Evolutionary conservation across 2,797 vertebrate species (phyloP).

Genomic region (Thalassophryne amazonica): DNA sequence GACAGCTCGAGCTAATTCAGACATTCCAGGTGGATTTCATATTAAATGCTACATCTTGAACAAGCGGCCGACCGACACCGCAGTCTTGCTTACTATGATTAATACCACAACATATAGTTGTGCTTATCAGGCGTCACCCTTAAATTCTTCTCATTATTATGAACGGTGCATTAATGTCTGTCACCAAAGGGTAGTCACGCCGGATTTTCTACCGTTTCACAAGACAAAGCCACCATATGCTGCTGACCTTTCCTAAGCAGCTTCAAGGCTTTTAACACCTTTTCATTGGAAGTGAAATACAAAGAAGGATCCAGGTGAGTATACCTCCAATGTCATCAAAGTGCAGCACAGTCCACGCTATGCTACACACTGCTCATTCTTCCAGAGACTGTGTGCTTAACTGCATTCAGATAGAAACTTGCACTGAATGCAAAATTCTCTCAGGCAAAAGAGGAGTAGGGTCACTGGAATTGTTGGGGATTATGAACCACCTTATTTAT

Average conservation of each 20-base stretch:
- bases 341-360: constrained; percentile 25
- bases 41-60: constrained; percentile 17
- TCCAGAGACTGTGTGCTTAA: constrained; percentile 39
- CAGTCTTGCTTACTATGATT: constrained; percentile 1
- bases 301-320: constrained; percentile 56
- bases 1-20: constrained; percentile 1
- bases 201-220: constrained; percentile 24
- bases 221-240: constrained; percentile 25
- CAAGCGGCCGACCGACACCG: constrained; percentile 4
- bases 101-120: constrained; percentile 8
- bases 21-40: neutral
- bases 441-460: neutral
- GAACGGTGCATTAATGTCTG: constrained; percentile 18
- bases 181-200: constrained; percentile 9
- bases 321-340: constrained; percentile 50
- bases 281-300: constrained; percentile 63
- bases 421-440: constrained; percentile 28
- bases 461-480: neutral
- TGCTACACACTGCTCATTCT: constrained; percentile 41
- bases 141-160: constrained; percentile 12
- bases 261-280: constrained; percentile 72
- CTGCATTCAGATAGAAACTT: constrained; percentile 55
- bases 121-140: neutral
- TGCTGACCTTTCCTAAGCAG: constrained; percentile 71
- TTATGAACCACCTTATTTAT: constrained; percentile 7